Percentiles rank a stretch among this genome's conserved stretches.
Conservation (phyloP, 1,140 invertebrate genomes). For the Drosophila ficusphila region DNA sequence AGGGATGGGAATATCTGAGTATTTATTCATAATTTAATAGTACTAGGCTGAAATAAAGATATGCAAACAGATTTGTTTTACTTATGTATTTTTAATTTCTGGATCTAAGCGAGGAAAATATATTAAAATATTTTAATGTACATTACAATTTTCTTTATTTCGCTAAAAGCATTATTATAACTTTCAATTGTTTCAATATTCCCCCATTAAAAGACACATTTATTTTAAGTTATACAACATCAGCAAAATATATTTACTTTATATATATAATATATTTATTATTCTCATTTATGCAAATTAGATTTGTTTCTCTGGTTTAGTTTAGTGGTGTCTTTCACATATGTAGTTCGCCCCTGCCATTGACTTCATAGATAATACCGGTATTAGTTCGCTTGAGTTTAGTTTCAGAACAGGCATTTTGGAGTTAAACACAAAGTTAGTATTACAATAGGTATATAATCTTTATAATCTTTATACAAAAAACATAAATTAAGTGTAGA, state of each 20-base stretch:
- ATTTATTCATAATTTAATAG: neutral
- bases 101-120: no score
- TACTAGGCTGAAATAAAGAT: neutral
- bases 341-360: conserved; percentile 41
- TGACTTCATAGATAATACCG: conserved; percentile 58
- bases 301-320: conserved; percentile 54
- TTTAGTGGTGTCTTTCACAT: conserved; percentile 67
- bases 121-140: no score
- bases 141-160: no score
- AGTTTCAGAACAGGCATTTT: conserved; percentile 49
- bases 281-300: conserved; percentile 60
- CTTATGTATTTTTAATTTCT: no score
- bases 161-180: no score
- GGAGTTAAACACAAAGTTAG: conserved; percentile 43
- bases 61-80: no score
- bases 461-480: conserved; percentile 49
- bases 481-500: conserved; percentile 63
- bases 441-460: conserved; percentile 27
- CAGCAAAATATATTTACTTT: conserved; percentile 42
- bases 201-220: neutral
- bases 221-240: conserved; percentile 24
- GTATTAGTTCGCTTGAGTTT: conserved; percentile 67
- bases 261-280: conserved; percentile 41
- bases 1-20: neutral
- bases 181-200: neutral